Percentiles rank a stretch among this genome's conserved stretches.
Conservation (phyloP, 2,888 invertebrate genomes). For the Thalpophila matura region DNA sequence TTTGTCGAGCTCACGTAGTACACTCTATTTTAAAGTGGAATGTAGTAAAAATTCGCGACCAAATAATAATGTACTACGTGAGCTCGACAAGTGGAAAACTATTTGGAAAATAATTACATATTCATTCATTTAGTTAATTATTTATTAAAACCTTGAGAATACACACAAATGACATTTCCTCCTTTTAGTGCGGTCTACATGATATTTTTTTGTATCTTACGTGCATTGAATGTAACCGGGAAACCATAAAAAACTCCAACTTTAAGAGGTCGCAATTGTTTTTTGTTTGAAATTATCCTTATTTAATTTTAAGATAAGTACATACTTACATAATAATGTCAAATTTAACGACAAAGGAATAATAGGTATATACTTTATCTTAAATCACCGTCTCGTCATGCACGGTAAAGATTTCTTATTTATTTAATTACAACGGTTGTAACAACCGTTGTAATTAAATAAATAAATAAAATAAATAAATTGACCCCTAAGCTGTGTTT, state of each 20-base stretch:
- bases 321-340: not conserved
- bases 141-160: no score
- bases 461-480: no score
- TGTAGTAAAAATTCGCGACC: no score
- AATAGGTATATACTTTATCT: not conserved
- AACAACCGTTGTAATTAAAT: no score
- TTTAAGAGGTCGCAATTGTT: not conserved
- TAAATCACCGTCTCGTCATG: not conserved
- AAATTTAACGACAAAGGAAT: not conserved
- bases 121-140: no score
- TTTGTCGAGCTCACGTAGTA: no score
- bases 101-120: no score
- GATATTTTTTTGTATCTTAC: not conserved
- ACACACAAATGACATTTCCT: conserved; percentile 9
- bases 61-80: no score
- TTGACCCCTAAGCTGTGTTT: no score
- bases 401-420: conserved; percentile 3
- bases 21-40: no score
- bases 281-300: conserved; percentile 14
- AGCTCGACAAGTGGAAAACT: no score
- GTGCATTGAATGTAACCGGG: conserved; percentile 2
- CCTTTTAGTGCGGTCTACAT: not conserved
- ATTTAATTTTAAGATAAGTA: not conserved
- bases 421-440: no score
- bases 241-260: conserved; percentile 1